Evolutionary conservation across 1,140 invertebrate genomes (phyloP).

Genomic region (Gonatopus flavifemur): DNA sequence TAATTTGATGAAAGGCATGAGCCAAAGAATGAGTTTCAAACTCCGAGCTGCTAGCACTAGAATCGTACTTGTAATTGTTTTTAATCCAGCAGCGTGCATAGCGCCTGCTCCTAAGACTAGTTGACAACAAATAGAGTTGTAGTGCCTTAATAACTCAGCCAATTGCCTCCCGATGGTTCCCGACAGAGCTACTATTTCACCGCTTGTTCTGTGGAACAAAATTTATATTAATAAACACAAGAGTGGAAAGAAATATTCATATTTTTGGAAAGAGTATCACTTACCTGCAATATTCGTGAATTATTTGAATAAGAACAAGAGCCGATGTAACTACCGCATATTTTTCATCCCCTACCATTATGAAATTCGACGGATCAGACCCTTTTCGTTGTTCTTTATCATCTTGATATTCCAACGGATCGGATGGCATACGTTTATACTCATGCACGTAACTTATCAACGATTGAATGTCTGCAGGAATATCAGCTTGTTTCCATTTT

Average conservation of each 20-base stretch:
- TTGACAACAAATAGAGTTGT: constrained; percentile 92
- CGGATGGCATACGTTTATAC: constrained; percentile 56
- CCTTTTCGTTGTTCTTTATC: constrained; percentile 39
- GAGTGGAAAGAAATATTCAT: neutral
- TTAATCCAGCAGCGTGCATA: constrained; percentile 89
- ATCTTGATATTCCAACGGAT: constrained; percentile 41
- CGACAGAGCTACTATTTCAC: constrained; percentile 66
- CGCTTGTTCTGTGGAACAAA: constrained; percentile 46
- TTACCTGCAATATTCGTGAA: constrained; percentile 88
- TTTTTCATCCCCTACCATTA: constrained; percentile 78
- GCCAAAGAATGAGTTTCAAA: constrained; percentile 77
- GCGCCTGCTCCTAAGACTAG: constrained; percentile 94
- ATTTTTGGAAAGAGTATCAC: neutral
- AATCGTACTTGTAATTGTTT: constrained; percentile 95
- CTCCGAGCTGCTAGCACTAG: constrained; percentile 89
- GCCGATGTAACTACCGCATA: constrained; percentile 85
- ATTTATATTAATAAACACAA: neutral
- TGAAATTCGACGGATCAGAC: constrained; percentile 41
- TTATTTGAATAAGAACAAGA: constrained; percentile 81
- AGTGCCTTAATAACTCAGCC: constrained; percentile 83
- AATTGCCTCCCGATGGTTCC: constrained; percentile 76
- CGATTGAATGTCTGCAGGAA: constrained; percentile 82
- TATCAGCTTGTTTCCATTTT: constrained; percentile 91
- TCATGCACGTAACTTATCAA: constrained; percentile 63
- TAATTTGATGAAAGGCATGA: constrained; percentile 69